Percentiles rank a stretch among this genome's conserved stretches.
Conservation (phyloP, 2,797 vertebrate genomes). For the Salmo trutta region DNA sequence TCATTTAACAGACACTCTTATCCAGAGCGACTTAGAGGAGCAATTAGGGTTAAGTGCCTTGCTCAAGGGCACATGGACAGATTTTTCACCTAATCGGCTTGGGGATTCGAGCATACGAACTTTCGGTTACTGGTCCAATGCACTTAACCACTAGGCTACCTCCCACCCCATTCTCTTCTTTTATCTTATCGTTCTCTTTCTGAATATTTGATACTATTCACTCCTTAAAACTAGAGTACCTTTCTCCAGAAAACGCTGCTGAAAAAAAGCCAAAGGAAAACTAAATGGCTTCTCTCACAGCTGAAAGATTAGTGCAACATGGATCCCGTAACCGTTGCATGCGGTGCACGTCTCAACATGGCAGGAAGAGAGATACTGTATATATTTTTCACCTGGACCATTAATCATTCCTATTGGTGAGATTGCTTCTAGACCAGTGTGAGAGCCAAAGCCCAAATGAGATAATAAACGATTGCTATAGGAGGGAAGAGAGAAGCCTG, state of each 20-base stretch:
- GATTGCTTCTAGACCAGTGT: conserved; percentile 10
- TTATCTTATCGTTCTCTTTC: neutral
- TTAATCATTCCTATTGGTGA: conserved; percentile 30
- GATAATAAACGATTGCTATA: conserved; percentile 26
- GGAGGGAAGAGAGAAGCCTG: neutral
- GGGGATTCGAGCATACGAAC: too few species aligned
- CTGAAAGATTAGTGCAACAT: conserved; percentile 7
- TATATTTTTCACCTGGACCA: conserved; percentile 18
- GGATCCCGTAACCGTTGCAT: conserved; percentile 4
- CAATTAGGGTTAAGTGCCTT: too few species aligned
- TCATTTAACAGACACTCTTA: too few species aligned
- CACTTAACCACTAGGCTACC: too few species aligned
- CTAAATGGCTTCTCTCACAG: neutral
- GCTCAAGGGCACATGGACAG: too few species aligned
- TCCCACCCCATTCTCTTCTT: too few species aligned
- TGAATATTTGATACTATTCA: neutral
- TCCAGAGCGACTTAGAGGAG: too few species aligned
- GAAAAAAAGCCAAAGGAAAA: neutral
- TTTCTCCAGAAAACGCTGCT: neutral
- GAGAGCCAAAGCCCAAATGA: conserved; percentile 1
- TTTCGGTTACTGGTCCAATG: too few species aligned
- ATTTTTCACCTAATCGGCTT: too few species aligned
- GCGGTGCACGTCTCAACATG: conserved; percentile 13
- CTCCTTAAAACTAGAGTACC: neutral
- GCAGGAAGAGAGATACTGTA: conserved; percentile 24